Conservation (phyloP, 23 tunicate species). For the Diplosoma virens region DNA sequence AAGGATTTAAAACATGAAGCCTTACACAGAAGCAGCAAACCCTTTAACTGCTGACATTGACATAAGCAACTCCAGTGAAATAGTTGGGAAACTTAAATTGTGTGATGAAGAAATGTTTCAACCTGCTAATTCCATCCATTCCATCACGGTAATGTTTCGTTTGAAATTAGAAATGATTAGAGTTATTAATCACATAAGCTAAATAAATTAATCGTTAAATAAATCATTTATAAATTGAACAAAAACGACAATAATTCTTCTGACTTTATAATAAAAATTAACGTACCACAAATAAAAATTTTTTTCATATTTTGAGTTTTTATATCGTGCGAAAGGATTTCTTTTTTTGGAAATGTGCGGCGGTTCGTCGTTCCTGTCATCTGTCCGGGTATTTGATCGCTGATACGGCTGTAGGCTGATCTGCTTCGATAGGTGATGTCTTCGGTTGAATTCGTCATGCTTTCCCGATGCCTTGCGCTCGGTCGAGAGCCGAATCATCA, state of each 20-base stretch:
- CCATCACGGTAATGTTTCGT: constrained; percentile 16
- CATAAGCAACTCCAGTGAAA: constrained; percentile 33
- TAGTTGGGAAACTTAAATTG: constrained; percentile 39
- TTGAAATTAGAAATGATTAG: too few relatives aligned
- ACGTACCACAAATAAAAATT: constrained; percentile 14
- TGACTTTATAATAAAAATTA: too few relatives aligned
- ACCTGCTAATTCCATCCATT: not conserved
- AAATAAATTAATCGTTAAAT: too few relatives aligned
- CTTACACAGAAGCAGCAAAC: constrained; percentile 84
- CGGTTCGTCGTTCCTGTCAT: constrained; percentile 23
- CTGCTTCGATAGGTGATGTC: constrained; percentile 55
- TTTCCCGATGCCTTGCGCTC: constrained; percentile 73
- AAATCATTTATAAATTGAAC: too few relatives aligned
- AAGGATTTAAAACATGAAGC: constrained; percentile 41
- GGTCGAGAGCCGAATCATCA: constrained; percentile 55
- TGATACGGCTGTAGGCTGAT: constrained; percentile 48
- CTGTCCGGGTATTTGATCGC: constrained; percentile 37
- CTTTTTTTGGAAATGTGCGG: constrained; percentile 30
- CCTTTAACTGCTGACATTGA: constrained; percentile 64
- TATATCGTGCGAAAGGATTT: not conserved
- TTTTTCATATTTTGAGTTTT: not conserved
- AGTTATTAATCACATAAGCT: too few relatives aligned
- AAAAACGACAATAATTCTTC: too few relatives aligned
- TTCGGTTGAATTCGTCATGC: constrained; percentile 29
- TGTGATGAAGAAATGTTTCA: constrained; percentile 78